phyloP scores from a whole-genome alignment of 2,888 invertebrate species.

The Entomobrya proxima region DNA sequence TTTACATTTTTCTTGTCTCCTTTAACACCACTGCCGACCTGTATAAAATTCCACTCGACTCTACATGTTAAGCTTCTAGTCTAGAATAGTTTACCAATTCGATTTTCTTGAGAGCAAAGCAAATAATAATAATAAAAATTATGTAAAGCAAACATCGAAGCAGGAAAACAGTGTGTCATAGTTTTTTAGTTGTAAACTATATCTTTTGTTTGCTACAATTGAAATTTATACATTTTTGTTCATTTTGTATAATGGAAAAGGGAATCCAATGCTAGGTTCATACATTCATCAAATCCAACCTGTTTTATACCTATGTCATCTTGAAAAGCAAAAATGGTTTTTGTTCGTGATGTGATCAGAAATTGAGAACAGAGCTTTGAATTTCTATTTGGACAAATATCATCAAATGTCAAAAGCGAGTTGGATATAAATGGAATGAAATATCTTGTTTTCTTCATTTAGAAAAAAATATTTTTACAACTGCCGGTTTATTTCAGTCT shows the following conservation, averaged over 20 bases:
- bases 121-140: background rate
- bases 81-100: too few species aligned
- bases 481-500: background rate
- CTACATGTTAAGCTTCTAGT: background rate
- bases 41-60: background rate
- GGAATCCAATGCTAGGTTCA: constrained; percentile 8
- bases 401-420: constrained; percentile 15
- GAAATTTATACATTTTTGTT: background rate
- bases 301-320: constrained; percentile 2
- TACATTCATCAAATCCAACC: constrained; percentile 36
- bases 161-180: constrained; percentile 25
- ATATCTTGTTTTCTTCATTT: background rate
- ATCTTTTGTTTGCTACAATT: constrained; percentile 1
- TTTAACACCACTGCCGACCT: constrained; percentile 3
- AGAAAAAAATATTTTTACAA: background rate
- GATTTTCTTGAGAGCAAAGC: background rate
- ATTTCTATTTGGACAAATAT: background rate
- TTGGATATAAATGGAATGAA: background rate
- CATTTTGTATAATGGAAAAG: background rate
- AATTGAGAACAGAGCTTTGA: constrained; percentile 8
- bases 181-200: constrained; percentile 14
- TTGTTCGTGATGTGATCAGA: constrained; percentile 1
- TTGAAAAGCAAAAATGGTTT: background rate
- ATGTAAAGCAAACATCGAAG: background rate
- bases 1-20: constrained; percentile 27